A percentile compares a stretch with the other conserved stretches of the same genome.
These are phyloP conservation scores for Isurus oxyrinchus DNA, from an alignment of 2,113 vertebrate genomes.

Conservation along the genomic window DNA sequence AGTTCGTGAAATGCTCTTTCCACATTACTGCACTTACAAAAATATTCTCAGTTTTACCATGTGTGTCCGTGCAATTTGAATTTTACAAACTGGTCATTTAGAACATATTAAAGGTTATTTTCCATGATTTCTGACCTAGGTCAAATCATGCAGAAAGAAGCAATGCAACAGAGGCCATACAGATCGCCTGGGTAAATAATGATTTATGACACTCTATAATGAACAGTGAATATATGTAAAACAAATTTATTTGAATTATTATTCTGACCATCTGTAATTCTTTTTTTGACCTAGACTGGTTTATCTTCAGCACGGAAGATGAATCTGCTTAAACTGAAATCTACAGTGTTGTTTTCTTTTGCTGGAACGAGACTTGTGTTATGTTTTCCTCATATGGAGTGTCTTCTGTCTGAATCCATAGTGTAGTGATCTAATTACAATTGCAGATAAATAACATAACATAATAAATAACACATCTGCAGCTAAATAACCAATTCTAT, in stretches of 20 bases:
- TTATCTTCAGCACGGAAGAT: background rate
- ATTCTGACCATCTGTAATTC: conserved; percentile 33
- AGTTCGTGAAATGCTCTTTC: conserved; percentile 17
- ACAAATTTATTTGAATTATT: conserved; percentile 35
- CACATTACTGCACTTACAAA: conserved; percentile 26
- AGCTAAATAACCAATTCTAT: background rate
- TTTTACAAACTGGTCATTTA: conserved; percentile 35
- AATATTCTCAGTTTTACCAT: conserved; percentile 25
- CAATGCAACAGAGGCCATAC: background rate
- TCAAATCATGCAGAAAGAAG: conserved; percentile 31
- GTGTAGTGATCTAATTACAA: conserved; percentile 12
- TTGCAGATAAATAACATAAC: background rate
- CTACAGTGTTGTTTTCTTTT: background rate
- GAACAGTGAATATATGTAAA: conserved; percentile 35
- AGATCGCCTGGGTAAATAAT: conserved; percentile 22
- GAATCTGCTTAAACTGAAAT: background rate
- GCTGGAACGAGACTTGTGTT: background rate
- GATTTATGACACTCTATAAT: conserved; percentile 34
- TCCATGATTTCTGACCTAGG: conserved; percentile 25
- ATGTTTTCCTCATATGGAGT: background rate
- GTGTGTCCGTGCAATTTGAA: conserved; percentile 28
- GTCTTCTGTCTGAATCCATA: conserved; percentile 26
- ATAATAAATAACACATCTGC: conserved; percentile 10
- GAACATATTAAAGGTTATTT: conserved; percentile 37
- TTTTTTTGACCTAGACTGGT: conserved; percentile 19